These are phyloP conservation scores for Echinometra lucunter DNA, from an alignment of 53 echinoderm and acorn worm genomes.

Conservation along the genomic window DNA sequence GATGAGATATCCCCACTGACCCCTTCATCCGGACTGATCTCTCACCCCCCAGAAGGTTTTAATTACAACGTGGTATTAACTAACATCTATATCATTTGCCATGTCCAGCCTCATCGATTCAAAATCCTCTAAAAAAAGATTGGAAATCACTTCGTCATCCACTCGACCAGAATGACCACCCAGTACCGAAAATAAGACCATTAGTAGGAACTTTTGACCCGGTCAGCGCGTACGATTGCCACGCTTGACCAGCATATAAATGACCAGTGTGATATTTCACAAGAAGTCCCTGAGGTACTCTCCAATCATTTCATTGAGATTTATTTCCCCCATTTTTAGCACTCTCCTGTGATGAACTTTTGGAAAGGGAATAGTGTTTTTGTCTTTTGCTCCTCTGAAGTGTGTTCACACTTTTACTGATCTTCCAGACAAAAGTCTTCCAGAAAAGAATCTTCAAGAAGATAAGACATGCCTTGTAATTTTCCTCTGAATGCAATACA, in stretches of 20 bases:
- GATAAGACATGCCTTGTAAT: background rate
- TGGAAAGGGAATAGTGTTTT: background rate
- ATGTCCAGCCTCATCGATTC: background rate
- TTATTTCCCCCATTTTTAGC: conserved; percentile 17
- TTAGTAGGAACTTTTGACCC: background rate
- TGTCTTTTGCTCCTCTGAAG: background rate
- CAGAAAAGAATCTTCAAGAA: background rate
- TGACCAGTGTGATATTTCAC: conserved; percentile 10
- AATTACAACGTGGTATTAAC: conserved; percentile 4
- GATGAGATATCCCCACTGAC: background rate
- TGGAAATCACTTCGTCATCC: background rate
- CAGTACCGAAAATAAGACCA: background rate
- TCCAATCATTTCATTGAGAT: conserved; percentile 26
- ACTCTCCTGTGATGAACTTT: background rate
- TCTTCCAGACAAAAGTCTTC: background rate
- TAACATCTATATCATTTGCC: background rate
- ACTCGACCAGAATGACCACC: background rate
- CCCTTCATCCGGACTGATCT: background rate
- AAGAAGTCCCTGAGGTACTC: background rate
- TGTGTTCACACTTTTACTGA: background rate
- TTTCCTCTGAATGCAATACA: background rate
- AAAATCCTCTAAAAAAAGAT: background rate
- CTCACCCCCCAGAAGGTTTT: background rate
- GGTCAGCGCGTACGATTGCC: conserved; percentile 7
- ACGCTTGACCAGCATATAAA: conserved; percentile 30